Percentiles rank a stretch among this genome's conserved stretches.
Conservation (phyloP, 2,113 vertebrate genomes). For the human region DNA sequence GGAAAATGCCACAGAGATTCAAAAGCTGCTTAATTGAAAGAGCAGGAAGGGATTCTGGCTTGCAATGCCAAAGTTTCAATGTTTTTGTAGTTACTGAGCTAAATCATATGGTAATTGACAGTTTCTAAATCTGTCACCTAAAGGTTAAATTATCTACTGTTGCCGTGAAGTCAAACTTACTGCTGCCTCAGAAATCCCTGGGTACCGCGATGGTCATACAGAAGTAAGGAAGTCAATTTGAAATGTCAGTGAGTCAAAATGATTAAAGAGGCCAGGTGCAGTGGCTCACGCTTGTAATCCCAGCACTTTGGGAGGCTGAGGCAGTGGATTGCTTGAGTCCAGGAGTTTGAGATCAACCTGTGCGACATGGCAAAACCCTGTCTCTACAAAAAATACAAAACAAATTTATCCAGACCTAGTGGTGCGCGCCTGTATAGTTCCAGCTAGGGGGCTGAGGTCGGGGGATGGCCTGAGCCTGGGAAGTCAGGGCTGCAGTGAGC, state of each 20-base stretch:
- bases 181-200: constrained; percentile 45
- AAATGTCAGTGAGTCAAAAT: not conserved
- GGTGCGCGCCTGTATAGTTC: too few relatives aligned
- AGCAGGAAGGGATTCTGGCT: constrained; percentile 70
- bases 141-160: constrained; percentile 26
- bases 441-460: too few relatives aligned
- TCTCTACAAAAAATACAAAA: too few relatives aligned
- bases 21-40: constrained; percentile 69
- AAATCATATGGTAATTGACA: constrained; percentile 45
- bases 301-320: too few relatives aligned
- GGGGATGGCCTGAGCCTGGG: too few relatives aligned
- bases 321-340: too few relatives aligned
- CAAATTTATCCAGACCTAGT: too few relatives aligned
- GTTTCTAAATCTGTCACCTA: constrained; percentile 40
- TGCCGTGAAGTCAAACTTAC: not conserved
- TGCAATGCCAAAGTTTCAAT: constrained; percentile 39
- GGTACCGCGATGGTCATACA: not conserved
- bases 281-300: too few relatives aligned
- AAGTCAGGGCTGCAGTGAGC: too few relatives aligned
- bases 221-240: constrained; percentile 2
- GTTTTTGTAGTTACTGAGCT: constrained; percentile 53
- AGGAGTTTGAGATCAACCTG: too few relatives aligned
- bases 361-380: too few relatives aligned
- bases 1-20: constrained; percentile 68
- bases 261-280: not conserved